Evolutionary conservation across 2,888 invertebrate species (phyloP), one percentile per base, ranked within the genome.

Genomic region (Thereva unica): DNA sequence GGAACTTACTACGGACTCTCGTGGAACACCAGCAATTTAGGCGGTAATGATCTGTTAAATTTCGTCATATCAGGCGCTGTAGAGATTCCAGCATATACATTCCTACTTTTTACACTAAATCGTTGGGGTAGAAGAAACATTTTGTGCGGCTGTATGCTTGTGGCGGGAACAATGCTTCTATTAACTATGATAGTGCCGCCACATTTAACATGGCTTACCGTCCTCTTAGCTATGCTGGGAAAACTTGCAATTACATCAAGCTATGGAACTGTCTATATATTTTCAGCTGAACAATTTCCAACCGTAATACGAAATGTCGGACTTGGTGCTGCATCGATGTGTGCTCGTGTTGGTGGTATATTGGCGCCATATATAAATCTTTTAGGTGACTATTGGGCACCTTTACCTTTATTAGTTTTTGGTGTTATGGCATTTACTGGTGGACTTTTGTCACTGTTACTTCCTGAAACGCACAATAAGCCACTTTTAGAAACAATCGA

Each of bases 301-400:
- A 90, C 90, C 5, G 88, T 89, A 10, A 87, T 90, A 49, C 84
- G 95, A 59, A 95, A 93, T 77, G 89, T 92, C 45, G 95, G 92
- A 0, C 88, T 95, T 64, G 95, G 95, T 1, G 85, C 91, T 7
- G 87, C 93, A 37, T 95, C 94, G 0, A 93, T 93, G 84, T 89
- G 90, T 67, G 95, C 95, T 0, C 85, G 95, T 73, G 83, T 95
- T 69, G 95, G 95, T 35, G 80, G 80, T 4, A 80, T 81, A 67
- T 67, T 79, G 69, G 78, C 95, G 1, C 94, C 95, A 0, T 94
- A 90, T 75, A 85, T 95, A 2, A 91, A 92, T 10, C 85, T 88
- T n/a, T 76, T 92, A 71, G 82, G 81, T 23, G 77, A 80, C 42
- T 81, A 85, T 1, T 84, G 84, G 76, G 79, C 81, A 3, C 89